Evolutionary conservation across 2,113 vertebrate genomes (phyloP), one percentile per base, ranked within the genome.

Genomic region (Thunnus thynnus): DNA sequence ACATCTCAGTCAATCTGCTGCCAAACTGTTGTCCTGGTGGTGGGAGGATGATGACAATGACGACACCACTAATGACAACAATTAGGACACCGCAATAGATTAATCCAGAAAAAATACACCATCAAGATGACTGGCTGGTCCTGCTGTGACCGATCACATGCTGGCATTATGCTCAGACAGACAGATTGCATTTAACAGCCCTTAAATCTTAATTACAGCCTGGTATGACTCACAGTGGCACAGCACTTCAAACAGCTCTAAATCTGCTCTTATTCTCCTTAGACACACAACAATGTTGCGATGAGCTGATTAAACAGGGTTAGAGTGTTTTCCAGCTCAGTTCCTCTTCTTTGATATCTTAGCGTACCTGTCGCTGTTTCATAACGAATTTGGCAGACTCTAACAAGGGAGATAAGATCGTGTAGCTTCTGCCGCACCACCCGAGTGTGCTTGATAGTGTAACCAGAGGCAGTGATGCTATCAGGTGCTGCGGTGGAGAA

Each of bases 201-300:
- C 68, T 27, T 91, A 86, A 90, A 91, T 91, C 88, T 68, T 83
- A 82, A 88, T 93, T 89, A 85, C 30, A 14, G 69, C 61, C 70
- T 87, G 62, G 80, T 72, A 63, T 77, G 44, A 83, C 13, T 30
- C 80, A 79, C 61, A 76, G 63, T 84, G 72, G 51, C 77, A 75
- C 57, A 32, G 47, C 65, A 51, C 58, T 71, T 65, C 76, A 72
- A 77, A 69, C 44, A 51, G 70, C 69, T 68, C 18, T 13, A 47
- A 76, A 54, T 74, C 44, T 50, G 14, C 48, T 74, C 62, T 78
- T 69, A 79, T 69, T 80, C 13, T 50, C 25, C 57, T 20, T 22
- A 64, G 69, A 82, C 57, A 60, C 47, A 67, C 44, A 13, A 13
- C 56, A 60, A 18, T 2, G 5, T 62, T 6, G 16, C 62, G 80